These are phyloP conservation scores for Mesorhabditis sp. DNA, from an alignment of 2,888 invertebrate genomes.

Conservation along the genomic window DNA sequence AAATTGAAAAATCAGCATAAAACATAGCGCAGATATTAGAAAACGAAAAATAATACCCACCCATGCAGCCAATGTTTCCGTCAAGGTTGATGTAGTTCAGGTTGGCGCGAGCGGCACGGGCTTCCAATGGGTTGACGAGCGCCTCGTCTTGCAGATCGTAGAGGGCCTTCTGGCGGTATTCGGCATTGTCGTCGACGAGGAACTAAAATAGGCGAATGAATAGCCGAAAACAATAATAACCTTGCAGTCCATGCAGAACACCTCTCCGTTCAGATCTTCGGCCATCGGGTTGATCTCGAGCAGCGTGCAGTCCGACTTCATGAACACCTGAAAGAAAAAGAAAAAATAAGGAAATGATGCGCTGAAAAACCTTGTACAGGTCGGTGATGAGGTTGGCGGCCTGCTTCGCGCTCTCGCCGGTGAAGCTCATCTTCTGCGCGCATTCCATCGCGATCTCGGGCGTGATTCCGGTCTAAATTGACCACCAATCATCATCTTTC, in stretches of 20 bases:
- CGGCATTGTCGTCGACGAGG: conserved; percentile 96
- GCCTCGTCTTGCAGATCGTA: conserved; percentile 82
- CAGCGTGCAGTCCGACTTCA: conserved; percentile 88
- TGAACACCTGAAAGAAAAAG: not conserved
- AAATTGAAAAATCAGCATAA: conserved; percentile 12
- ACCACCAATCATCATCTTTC: not conserved
- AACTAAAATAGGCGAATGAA: not conserved
- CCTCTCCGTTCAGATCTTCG: conserved; percentile 78
- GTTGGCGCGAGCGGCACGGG: conserved; percentile 84
- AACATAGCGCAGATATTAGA: not conserved
- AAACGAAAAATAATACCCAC: conserved; percentile 59
- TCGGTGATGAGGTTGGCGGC: conserved; percentile 53
- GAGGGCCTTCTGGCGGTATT: conserved; percentile 78
- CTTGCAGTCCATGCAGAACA: conserved; percentile 88
- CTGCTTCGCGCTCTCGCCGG: conserved; percentile 43
- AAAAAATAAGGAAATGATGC: conserved; percentile 30
- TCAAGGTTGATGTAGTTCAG: conserved; percentile 95
- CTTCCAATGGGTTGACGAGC: conserved; percentile 67
- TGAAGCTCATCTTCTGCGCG: conserved; percentile 55
- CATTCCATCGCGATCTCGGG: conserved; percentile 46
- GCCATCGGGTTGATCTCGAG: conserved; percentile 97
- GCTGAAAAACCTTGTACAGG: conserved; percentile 73
- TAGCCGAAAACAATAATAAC: conserved; percentile 61
- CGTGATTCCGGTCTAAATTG: conserved; percentile 40
- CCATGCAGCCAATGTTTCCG: conserved; percentile 88